phyloP scores from a whole-genome alignment of 2,888 invertebrate genomes.

The Sminthurinus aureus region DNA sequence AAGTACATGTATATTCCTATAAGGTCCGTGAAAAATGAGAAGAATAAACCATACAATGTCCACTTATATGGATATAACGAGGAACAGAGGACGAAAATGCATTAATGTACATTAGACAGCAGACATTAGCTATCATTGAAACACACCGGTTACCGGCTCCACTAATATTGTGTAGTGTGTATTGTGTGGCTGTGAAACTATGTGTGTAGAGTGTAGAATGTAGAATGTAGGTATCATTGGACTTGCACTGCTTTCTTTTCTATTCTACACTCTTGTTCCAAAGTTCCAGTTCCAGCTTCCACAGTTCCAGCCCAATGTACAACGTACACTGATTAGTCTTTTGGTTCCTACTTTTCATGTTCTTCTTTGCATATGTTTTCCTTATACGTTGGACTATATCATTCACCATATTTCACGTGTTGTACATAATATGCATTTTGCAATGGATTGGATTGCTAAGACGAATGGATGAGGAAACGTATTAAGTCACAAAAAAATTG shows the following conservation, averaged over 20 bases:
- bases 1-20: not conserved
- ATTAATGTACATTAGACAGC: conserved; percentile 41
- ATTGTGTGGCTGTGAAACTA: no score
- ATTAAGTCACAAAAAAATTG: not conserved
- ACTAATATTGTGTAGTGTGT: not conserved
- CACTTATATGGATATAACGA: conserved; percentile 15
- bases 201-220: not conserved
- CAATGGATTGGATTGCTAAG: no score
- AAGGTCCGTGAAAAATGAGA: conserved; percentile 31
- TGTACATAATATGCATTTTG: not conserved
- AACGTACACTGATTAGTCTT: not conserved
- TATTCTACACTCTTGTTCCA: not conserved
- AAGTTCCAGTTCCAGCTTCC: no score
- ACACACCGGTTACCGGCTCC: no score
- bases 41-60: conserved; percentile 41
- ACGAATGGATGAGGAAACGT: not conserved
- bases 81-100: conserved; percentile 31
- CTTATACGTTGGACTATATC: not conserved
- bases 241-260: not conserved
- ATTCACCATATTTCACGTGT: not conserved
- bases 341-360: not conserved
- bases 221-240: not conserved
- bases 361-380: not conserved
- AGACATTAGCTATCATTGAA: conserved; percentile 28
- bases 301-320: no score